Conservation (phyloP, 1,140 invertebrate species). For the Onthophagus taurus region DNA sequence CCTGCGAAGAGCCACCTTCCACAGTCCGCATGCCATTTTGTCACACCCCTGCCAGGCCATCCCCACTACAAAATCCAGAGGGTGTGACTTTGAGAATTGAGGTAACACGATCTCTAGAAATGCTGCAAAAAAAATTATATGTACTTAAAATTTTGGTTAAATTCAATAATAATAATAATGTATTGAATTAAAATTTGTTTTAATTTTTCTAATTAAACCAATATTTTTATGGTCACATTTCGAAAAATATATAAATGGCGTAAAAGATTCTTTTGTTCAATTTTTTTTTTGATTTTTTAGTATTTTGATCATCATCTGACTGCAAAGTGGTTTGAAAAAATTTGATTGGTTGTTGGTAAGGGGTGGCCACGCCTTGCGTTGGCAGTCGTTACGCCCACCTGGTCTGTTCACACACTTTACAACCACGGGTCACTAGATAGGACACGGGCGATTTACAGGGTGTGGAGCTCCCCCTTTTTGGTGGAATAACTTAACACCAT, state of each 20-base stretch:
- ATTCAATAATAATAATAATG: too few relatives aligned
- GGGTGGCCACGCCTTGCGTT: slow-evolving; percentile 20
- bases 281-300: neutral
- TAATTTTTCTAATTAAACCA: slow-evolving; percentile 5
- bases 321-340: slow-evolving; percentile 28
- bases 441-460: slow-evolving; percentile 26
- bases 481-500: too few relatives aligned
- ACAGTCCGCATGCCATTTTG: slow-evolving; percentile 38
- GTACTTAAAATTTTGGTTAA: too few relatives aligned
- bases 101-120: too few relatives aligned
- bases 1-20: slow-evolving; percentile 30
- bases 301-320: slow-evolving; percentile 15
- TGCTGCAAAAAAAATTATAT: too few relatives aligned
- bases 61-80: too few relatives aligned
- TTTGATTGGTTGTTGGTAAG: slow-evolving; percentile 17
- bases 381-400: slow-evolving; percentile 30
- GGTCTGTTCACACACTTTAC: slow-evolving; percentile 33
- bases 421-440: slow-evolving; percentile 30
- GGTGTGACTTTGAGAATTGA: too few relatives aligned
- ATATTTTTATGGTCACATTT: slow-evolving; percentile 2
- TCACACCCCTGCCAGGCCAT: slow-evolving; percentile 36
- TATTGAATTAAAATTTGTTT: too few relatives aligned
- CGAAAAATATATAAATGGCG: neutral
- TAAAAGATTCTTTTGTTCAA: neutral
- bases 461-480: neutral